Conservation (phyloP, 2,797 vertebrate species). For the Gephyroberyx darwinii region DNA sequence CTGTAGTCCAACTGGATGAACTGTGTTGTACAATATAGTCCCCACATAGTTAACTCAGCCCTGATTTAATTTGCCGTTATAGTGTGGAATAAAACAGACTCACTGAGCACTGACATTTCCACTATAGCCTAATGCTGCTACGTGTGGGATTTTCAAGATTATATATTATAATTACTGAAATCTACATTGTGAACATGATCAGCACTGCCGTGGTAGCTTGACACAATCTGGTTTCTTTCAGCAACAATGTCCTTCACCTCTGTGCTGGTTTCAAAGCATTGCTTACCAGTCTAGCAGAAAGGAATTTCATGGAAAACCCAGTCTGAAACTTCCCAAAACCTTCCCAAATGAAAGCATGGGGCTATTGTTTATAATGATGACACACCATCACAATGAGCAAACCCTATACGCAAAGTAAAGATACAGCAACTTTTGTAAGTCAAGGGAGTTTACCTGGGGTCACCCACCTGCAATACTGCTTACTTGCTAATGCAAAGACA, state of each 20-base stretch:
- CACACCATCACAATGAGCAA: neutral
- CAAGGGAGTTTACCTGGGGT: neutral
- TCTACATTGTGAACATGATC: neutral
- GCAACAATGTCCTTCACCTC: neutral
- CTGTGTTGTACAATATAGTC: neutral
- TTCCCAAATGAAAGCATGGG: neutral
- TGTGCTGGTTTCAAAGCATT: neutral
- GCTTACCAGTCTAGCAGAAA: neutral
- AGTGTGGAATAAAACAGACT: neutral
- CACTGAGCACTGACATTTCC: neutral
- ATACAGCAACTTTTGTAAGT: neutral
- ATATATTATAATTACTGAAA: neutral
- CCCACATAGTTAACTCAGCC: neutral
- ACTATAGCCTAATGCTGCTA: neutral
- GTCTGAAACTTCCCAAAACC: neutral
- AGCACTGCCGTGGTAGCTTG: neutral
- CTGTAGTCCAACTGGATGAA: neutral
- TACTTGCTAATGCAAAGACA: neutral
- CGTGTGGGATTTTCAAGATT: neutral
- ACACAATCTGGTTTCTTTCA: neutral
- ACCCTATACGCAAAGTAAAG: neutral
- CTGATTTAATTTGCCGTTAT: neutral
- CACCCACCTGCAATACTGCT: neutral
- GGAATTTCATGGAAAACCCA: neutral
- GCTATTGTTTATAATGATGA: neutral